Evolutionary conservation across 2,797 vertebrate species (phyloP), one percentile per base, ranked within the genome.

Genomic region (Echeneis naucrates): DNA sequence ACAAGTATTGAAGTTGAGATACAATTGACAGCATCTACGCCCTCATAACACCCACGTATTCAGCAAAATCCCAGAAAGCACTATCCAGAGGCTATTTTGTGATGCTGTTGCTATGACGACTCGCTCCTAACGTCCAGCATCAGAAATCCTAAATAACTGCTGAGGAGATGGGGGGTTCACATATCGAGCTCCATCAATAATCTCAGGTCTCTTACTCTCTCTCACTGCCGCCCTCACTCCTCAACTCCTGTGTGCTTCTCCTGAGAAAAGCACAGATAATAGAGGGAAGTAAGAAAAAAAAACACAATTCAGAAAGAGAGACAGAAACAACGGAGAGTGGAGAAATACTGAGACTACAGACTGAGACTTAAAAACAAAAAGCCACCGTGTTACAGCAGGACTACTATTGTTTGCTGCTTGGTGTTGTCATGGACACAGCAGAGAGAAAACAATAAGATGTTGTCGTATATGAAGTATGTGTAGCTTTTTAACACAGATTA

Each of bases 21-120:
- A 19, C 17, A 45, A 52, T 24, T 51, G 50, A 77, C 44, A 56
- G 27, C 59, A 45, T 85, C 67, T 45, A 45, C 23, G 9, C 52
- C 47, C 66, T 56, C 38, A 50, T 33, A 40, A 61, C 71, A 57
- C 68, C 77, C 57, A 73, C 55, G 33, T 61, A 55, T 62, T 66
- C 44, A 45, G 52, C 57, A 62, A 54, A 64, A 65, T 60, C 48
- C 72, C 57, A 74, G 60, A 47, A 37, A 37, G 56, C 40, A 48
- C 53, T 48, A 52, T 47, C 48, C 23, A 35, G 24, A 51, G 50
- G 58, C 57, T 70, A 27, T 80, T 83, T 78, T 42, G 70, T 61
- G 62, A 19, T 45, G 50, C 38, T 3, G 81, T 80, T 85, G 59
- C 85, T 61, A 83, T 79, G 85, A 71, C 66, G 35, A 89, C 78